Conservation (phyloP, 1,140 invertebrate species). For the Drosophila funebris region DNA sequence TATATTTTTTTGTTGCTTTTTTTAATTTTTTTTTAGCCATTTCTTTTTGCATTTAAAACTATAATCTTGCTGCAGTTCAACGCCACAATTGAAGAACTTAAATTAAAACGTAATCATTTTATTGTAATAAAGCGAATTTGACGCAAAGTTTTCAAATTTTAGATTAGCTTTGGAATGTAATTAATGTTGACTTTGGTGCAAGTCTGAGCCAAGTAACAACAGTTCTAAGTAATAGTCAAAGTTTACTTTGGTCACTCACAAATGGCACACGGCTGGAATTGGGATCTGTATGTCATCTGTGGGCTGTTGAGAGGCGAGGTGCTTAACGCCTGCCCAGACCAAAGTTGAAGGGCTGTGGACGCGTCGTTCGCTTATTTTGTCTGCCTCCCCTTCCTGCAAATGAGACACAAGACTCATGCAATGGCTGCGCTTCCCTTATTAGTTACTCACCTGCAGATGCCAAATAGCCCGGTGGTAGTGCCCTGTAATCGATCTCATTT, state of each 20-base stretch:
- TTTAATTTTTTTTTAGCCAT: constrained; percentile 12
- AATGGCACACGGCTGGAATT: constrained; percentile 53
- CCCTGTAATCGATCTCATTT: constrained; percentile 57
- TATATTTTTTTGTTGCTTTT: constrained; percentile 5
- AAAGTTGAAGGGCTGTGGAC: constrained; percentile 68
- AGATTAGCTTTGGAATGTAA: constrained; percentile 47
- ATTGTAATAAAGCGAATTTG: too few relatives aligned
- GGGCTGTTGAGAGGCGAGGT: not conserved
- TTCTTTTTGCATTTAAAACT: constrained; percentile 50
- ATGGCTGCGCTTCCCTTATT: too few relatives aligned
- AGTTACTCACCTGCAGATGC: constrained; percentile 20
- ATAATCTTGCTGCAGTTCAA: constrained; percentile 31
- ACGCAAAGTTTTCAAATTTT: constrained; percentile 41
- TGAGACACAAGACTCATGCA: not conserved
- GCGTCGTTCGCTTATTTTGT: constrained; percentile 65
- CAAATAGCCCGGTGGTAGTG: constrained; percentile 50
- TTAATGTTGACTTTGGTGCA: constrained; percentile 32
- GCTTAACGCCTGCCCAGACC: constrained; percentile 78
- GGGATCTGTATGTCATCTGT: constrained; percentile 37
- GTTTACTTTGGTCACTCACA: constrained; percentile 2
- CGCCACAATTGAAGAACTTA: constrained; percentile 43
- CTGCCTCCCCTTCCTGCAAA: constrained; percentile 46
- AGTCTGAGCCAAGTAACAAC: constrained; percentile 41
- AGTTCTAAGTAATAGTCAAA: constrained; percentile 36
- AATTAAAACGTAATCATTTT: constrained; percentile 30